Evolutionary conservation across 92 coral and sea anemone species (phyloP).

Genomic region (Palythoa heliodiscus): DNA sequence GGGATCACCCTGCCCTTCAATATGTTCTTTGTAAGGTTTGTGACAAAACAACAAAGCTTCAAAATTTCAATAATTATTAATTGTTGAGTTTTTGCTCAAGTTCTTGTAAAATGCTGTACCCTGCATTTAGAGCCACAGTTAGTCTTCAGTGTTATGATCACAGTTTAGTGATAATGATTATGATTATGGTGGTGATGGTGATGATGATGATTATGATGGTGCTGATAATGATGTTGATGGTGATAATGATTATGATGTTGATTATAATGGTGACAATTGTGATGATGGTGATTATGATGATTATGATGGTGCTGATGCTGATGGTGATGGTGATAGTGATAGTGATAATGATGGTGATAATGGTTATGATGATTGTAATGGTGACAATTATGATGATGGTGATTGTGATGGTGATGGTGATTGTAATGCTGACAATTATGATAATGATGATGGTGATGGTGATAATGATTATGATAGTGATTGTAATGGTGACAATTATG

Average conservation of each 20-base stretch:
- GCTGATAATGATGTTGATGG: neutral
- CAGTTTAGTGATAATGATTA: neutral
- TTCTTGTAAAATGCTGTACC: too few species aligned
- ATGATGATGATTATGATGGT: too few species aligned
- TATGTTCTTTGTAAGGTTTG: constrained; percentile 33
- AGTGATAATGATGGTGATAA: neutral
- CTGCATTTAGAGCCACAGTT: too few species aligned
- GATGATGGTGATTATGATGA: neutral
- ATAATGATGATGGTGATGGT: neutral
- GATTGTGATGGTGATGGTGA: neutral
- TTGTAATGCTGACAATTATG: neutral
- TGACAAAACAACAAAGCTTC: too few species aligned
- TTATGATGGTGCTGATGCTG: neutral
- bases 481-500: neutral
- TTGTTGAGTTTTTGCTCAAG: too few species aligned
- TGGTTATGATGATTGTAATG: neutral
- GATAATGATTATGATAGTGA: neutral
- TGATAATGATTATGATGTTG: too few species aligned
- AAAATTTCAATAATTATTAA: too few species aligned
- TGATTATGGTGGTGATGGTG: neutral
- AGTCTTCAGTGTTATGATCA: too few species aligned
- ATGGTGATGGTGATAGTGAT: neutral
- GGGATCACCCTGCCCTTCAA: constrained; percentile 24
- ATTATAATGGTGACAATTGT: too few species aligned
- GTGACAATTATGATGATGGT: neutral